phyloP scores from a whole-genome alignment of 2,888 invertebrate genomes.

The Mimumesa dahlbomi region DNA sequence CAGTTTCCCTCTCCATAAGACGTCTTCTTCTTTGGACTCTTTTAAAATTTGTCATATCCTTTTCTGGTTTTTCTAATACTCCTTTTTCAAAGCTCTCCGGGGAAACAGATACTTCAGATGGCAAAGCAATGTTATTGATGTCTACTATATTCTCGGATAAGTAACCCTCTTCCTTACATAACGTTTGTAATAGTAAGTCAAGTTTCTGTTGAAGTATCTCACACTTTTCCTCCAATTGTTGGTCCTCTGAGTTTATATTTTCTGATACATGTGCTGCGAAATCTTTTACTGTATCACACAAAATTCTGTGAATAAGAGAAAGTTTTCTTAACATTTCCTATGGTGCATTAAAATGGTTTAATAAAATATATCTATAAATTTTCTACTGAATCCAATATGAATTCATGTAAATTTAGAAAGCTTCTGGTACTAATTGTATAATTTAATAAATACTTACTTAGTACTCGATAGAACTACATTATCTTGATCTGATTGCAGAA shows the following conservation, averaged over 20 bases:
- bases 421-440: too few species aligned
- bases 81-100: conserved; percentile 77
- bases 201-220: conserved; percentile 89
- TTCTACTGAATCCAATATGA: too few species aligned
- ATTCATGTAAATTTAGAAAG: too few species aligned
- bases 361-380: neutral
- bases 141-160: conserved; percentile 72
- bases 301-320: conserved; percentile 78
- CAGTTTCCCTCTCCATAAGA: conserved; percentile 83
- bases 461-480: conserved; percentile 87
- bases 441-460: conserved; percentile 82
- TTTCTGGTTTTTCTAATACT: conserved; percentile 82
- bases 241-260: conserved; percentile 83
- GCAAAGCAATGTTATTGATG: conserved; percentile 60
- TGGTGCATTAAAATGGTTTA: neutral
- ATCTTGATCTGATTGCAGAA: conserved; percentile 91
- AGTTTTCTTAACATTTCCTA: neutral
- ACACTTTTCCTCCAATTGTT: conserved; percentile 85
- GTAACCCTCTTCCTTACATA: conserved; percentile 85
- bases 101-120: conserved; percentile 60
- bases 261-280: conserved; percentile 85
- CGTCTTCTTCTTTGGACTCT: conserved; percentile 75
- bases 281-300: conserved; percentile 91
- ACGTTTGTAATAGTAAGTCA: conserved; percentile 86
- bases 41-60: conserved; percentile 82